Base-by-base conservation (phyloP, 2,888 invertebrate genomes). In the Heliconius ismenius region DNA sequence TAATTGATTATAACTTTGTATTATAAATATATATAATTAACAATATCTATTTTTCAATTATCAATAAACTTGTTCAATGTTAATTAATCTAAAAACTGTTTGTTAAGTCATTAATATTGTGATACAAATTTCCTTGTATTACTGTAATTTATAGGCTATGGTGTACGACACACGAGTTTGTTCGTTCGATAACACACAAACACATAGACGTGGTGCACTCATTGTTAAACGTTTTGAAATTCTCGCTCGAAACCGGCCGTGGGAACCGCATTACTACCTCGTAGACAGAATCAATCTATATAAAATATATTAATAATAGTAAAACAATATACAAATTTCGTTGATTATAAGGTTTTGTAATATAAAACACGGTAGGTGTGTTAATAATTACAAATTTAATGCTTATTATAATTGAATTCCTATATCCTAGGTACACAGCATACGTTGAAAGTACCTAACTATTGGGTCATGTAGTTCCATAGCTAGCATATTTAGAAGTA, bases 141-240 rank as follows among this genome's bases (percentile, higher is more conserved):
- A 75, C 72, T 72, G 43, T 24, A 60, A 73, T 79, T 77, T 76
- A 76, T 83, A 80, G 81, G 78, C 82, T 83, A 80, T 82, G 84
- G 79, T 81, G 79, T 80, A 82, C 83, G 78, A 85, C 85, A 85
- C 83, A 82, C 81, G 83, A 79, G 63, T 73, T 26, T 80, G 76
- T 81, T 79, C 80, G 82, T 83, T 83, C 83, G 77, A 78, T 79
- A 79, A 84, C 83, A 82, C 81, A 84, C 85, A 79, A 82, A 81
- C 84, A 87, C 86, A 87, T 83, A 79, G 83, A 84, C 85, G 84
- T 82, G 84, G 82, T 88, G 88, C 89, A 89, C 87, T 91, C 90
- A 92, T 92, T 92, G 92, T 91, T 90, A 88, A 87, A 87, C 88
- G 88, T 89, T 90, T 91, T 89, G 88, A 91, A 91, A 90, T 91